Conservation (phyloP, 1,140 invertebrate genomes). For the Charaxes varanes region DNA sequence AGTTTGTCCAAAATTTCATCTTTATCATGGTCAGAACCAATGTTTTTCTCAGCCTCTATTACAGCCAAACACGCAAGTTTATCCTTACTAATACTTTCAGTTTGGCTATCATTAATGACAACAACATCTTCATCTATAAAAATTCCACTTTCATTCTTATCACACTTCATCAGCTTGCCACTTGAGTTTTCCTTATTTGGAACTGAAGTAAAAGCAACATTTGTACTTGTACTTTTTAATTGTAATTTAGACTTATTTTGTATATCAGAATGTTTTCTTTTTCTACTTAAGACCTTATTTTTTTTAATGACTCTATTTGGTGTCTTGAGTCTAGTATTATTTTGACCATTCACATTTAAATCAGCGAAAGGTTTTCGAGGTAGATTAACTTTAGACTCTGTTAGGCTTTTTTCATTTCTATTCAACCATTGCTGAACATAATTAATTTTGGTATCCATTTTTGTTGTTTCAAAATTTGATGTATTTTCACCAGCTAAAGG, state of each 20-base stretch:
- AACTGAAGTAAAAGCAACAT: neutral
- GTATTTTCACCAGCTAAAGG: slow-evolving; percentile 36
- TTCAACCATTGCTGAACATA: slow-evolving; percentile 53
- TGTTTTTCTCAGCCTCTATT: slow-evolving; percentile 34
- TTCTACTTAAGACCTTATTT: slow-evolving; percentile 12
- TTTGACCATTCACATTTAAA: slow-evolving; percentile 39
- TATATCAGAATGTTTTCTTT: slow-evolving; percentile 15
- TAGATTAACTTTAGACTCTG: slow-evolving; percentile 12
- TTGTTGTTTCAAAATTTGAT: slow-evolving; percentile 14
- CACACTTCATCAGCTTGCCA: slow-evolving; percentile 16
- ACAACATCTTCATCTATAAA: slow-evolving; percentile 39
- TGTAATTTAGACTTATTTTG: slow-evolving; percentile 5
- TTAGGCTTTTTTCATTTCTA: slow-evolving; percentile 26
- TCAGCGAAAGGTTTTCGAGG: slow-evolving; percentile 44
- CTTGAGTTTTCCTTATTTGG: slow-evolving; percentile 2
- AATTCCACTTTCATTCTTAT: slow-evolving; percentile 48
- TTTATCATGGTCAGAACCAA: neutral
- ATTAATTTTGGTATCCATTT: slow-evolving; percentile 42
- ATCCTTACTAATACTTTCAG: slow-evolving; percentile 45
- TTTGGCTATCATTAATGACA: slow-evolving; percentile 38
- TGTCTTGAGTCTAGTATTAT: slow-evolving; percentile 1
- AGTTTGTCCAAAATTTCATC: too few species aligned
- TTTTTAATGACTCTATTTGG: slow-evolving; percentile 6
- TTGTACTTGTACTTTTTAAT: slow-evolving; percentile 11
- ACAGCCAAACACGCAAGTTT: slow-evolving; percentile 40